Percentiles rank a stretch among this genome's conserved stretches.
Conservation (phyloP, 2,797 vertebrate genomes). For the Garrulus glandarius region DNA sequence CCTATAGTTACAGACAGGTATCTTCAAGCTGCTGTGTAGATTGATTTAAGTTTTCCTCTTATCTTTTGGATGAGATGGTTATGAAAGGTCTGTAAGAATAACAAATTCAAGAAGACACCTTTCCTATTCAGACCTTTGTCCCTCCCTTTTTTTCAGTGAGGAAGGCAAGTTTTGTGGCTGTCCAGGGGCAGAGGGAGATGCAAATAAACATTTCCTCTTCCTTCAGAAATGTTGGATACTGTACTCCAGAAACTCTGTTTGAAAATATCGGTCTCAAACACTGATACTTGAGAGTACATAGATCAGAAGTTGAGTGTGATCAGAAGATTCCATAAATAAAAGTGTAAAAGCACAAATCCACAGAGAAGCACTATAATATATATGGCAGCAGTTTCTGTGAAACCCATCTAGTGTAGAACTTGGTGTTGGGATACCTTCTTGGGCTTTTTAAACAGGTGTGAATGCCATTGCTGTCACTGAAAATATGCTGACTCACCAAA, state of each 20-base stretch:
- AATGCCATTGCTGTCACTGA: not conserved
- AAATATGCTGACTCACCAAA: not conserved
- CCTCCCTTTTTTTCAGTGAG: not conserved
- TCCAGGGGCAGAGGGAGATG: not conserved
- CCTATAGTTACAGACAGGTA: not conserved
- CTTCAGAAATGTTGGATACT: not conserved
- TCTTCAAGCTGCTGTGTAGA: not conserved
- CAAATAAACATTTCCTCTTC: not conserved
- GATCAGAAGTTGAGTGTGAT: not conserved
- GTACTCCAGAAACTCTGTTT: not conserved
- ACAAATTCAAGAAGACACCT: not conserved
- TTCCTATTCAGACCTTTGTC: not conserved
- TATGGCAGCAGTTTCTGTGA: not conserved
- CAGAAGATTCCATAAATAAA: not conserved
- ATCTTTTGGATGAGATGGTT: not conserved
- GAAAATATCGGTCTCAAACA: not conserved
- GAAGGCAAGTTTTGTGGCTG: not conserved
- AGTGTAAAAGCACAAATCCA: not conserved
- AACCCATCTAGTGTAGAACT: not conserved
- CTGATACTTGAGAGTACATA: not conserved
- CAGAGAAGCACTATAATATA: not conserved
- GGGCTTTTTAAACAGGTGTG: not conserved
- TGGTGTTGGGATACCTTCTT: not conserved
- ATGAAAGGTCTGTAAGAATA: not conserved
- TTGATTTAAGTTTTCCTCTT: not conserved